A percentile compares a stretch with the other conserved stretches of the same genome.
Conservation (phyloP, 2,797 vertebrate genomes). For the Alcedo quadribrachys region DNA sequence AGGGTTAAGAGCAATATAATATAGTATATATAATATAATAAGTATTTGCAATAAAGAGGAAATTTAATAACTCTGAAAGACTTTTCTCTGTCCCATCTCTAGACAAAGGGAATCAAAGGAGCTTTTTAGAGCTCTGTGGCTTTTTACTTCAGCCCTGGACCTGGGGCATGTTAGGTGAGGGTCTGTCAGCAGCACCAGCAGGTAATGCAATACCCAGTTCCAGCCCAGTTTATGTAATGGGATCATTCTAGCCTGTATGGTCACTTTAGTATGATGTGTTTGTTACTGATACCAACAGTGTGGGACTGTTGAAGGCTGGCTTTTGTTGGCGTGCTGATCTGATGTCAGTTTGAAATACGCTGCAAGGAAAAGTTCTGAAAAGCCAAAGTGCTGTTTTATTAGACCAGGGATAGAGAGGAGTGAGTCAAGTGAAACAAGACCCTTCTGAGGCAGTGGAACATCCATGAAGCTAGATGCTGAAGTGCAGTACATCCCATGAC, state of each 20-base stretch:
- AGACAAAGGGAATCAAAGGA: neutral
- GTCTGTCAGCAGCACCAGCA: neutral
- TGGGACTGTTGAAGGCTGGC: slow-evolving; percentile 9
- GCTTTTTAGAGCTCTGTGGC: neutral
- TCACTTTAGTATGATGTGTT: neutral
- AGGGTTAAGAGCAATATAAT: neutral
- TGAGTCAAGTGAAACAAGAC: slow-evolving; percentile 42
- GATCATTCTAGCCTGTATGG: neutral
- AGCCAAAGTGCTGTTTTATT: slow-evolving; percentile 45
- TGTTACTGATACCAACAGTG: slow-evolving; percentile 1
- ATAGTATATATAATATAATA: too few species aligned
- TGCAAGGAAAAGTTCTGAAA: slow-evolving; percentile 22
- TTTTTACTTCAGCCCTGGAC: neutral
- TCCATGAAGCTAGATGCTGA: neutral
- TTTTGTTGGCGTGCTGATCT: slow-evolving; percentile 19
- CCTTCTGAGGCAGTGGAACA: neutral
- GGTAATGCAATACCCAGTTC: neutral
- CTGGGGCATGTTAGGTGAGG: neutral
- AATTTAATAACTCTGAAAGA: neutral
- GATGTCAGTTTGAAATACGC: slow-evolving; percentile 29
- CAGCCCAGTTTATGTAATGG: neutral
- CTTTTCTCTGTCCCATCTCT: neutral
- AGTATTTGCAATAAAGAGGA: neutral
- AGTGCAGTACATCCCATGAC: neutral
- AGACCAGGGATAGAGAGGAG: neutral